Evolutionary conservation across 1,140 invertebrate species (phyloP), one percentile per base, ranked within the genome.

Genomic region (Drosophila murphyi): DNA sequence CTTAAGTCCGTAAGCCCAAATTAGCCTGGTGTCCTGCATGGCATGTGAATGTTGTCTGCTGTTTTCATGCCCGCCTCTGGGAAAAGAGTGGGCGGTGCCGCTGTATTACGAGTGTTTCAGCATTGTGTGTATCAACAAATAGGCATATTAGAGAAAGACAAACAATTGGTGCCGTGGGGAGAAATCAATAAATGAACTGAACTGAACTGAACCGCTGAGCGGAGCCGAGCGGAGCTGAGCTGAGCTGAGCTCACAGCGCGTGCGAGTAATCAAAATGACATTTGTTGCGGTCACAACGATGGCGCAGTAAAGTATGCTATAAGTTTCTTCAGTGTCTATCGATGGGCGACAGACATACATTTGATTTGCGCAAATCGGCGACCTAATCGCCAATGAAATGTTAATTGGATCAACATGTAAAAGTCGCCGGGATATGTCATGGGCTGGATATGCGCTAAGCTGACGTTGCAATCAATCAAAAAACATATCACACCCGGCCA

Each of bases 241-340:
- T n/a, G 39, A 43, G 39, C 39, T 41, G 48, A 59, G 60, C 59
- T 41, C 10, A 52, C 39, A 68, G 69, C 69, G 68, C 48, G 68
- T 72, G 68, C 52, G 41, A 63, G 69, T 72, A 76, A 76, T 76
- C 69, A 76, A 76, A 76, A 76, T 64, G 61, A 61, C 68, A 76
- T 76, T 76, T 76, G 56, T 72, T 64, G 28, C 50, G 51, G 50
- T 12, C 61, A n/a, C 70, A 45, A 60, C 45, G 62, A 67, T 55
- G 7, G 43, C 55, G 68, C 68, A 72, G 8, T 60, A 55, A 72
- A 76, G 60, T 65, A 65, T 59, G 68, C 60, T 72, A 76, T 65
- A 65, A 65, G 57, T 72, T 61, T 61, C 56, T 34, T 34, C 57
- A 47, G 5, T 35, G 34, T 34, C 50, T 50, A 65, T 65, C 54